Conservation (phyloP, 53 echinoderm and acorn worm genomes). For the Holothuria scabra region DNA sequence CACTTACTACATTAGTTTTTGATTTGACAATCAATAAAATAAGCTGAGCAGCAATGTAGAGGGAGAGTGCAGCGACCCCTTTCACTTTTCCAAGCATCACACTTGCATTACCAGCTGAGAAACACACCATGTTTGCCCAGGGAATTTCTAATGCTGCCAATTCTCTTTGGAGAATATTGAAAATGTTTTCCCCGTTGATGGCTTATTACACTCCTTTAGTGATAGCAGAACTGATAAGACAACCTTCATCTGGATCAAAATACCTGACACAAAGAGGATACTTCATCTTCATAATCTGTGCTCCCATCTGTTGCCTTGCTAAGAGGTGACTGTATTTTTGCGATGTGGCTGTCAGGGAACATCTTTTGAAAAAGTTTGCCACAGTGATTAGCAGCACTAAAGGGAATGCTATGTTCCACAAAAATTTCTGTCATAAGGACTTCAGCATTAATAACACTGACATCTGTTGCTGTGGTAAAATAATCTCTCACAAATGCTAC, state of each 20-base stretch:
- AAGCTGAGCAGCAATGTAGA: constrained; percentile 9
- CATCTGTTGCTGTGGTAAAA: constrained; percentile 8
- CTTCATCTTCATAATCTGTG: constrained; percentile 41
- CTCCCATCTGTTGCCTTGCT: constrained; percentile 47
- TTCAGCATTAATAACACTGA: constrained; percentile 46
- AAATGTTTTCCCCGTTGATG: constrained; percentile 38
- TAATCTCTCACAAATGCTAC: neutral
- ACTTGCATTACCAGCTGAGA: constrained; percentile 55
- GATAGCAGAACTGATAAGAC: constrained; percentile 26
- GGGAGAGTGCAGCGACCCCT: constrained; percentile 45
- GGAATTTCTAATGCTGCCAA: constrained; percentile 41
- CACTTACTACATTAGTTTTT: too few relatives aligned
- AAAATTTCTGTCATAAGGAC: constrained; percentile 44
- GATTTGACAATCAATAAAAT: neutral
- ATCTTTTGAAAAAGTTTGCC: constrained; percentile 44
- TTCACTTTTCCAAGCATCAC: constrained; percentile 58
- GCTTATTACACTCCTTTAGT: constrained; percentile 24
- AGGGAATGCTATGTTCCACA: constrained; percentile 53
- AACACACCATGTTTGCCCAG: constrained; percentile 57
- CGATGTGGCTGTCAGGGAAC: too few relatives aligned
- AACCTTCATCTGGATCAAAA: constrained; percentile 18
- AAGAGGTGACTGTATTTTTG: neutral
- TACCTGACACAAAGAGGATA: constrained; percentile 30
- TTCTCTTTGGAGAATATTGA: constrained; percentile 49
- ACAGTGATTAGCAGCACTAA: constrained; percentile 40